Evolutionary conservation across 2,797 vertebrate genomes (phyloP).

Genomic region (Girardinus metallicus): DNA sequence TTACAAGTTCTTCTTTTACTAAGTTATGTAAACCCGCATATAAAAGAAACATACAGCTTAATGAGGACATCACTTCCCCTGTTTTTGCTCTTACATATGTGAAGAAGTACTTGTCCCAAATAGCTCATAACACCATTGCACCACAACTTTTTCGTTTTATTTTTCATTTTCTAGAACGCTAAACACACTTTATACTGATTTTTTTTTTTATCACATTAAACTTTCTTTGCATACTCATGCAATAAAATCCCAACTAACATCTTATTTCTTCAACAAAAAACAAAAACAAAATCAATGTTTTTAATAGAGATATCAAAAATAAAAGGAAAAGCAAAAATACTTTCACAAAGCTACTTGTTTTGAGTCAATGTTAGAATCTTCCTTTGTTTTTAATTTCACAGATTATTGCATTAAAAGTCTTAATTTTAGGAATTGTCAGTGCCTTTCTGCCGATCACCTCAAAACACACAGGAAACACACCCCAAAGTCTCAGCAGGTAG

Average conservation of each 20-base stretch:
- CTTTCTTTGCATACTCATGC: background rate
- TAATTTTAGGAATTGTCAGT: background rate
- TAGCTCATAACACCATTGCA: background rate
- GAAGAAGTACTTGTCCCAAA: background rate
- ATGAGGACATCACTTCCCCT: background rate
- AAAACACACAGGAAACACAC: constrained; percentile 41
- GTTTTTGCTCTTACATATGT: background rate
- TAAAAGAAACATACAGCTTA: background rate
- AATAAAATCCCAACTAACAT: background rate
- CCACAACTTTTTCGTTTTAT: background rate
- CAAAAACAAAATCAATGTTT: background rate
- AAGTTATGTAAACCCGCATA: background rate
- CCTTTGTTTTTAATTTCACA: background rate
- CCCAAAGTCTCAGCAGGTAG: constrained; percentile 49
- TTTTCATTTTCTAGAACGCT: background rate
- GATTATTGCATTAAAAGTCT: background rate
- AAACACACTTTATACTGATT: background rate
- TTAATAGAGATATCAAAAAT: background rate
- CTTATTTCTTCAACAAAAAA: background rate
- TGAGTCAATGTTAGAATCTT: background rate
- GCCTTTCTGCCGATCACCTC: constrained; percentile 12
- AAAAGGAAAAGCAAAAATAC: background rate
- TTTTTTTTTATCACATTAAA: background rate
- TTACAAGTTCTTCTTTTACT: background rate
- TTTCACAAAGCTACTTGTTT: background rate